These are phyloP conservation scores for Zelostemma sp. DNA, from an alignment of 1,140 invertebrate species.

Conservation along the genomic window DNA sequence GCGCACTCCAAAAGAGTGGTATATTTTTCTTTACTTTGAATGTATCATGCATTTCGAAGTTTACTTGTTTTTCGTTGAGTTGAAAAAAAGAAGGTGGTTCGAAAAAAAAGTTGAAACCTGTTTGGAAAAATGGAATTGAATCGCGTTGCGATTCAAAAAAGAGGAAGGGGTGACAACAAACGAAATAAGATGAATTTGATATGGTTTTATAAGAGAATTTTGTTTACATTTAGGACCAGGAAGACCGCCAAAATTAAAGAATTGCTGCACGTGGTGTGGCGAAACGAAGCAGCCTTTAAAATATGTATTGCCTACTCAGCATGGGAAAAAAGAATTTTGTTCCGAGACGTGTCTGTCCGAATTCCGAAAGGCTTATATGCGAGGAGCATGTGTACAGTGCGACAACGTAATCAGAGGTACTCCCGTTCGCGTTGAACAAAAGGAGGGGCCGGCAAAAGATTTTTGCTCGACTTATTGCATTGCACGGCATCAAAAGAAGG, in stretches of 20 bases:
- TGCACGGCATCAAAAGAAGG: constrained; percentile 81
- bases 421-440: constrained; percentile 69
- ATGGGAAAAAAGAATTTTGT: constrained; percentile 93
- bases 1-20: too few relatives aligned
- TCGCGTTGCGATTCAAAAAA: too few relatives aligned
- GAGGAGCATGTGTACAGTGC: constrained; percentile 87
- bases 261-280: constrained; percentile 87
- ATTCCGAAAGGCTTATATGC: constrained; percentile 88
- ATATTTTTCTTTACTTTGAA: too few relatives aligned
- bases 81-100: too few relatives aligned
- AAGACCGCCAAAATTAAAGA: constrained; percentile 79
- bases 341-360: constrained; percentile 89
- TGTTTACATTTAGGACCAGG: constrained; percentile 72
- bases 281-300: constrained; percentile 85
- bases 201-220: too few relatives aligned
- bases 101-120: too few relatives aligned
- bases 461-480: constrained; percentile 87
- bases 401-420: constrained; percentile 85
- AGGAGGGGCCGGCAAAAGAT: constrained; percentile 77
- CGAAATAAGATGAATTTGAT: too few relatives aligned
- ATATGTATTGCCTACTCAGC: constrained; percentile 87
- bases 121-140: too few relatives aligned
- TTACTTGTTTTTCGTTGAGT: too few relatives aligned
- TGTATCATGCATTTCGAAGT: too few relatives aligned
- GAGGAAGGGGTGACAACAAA: too few relatives aligned